Conservation (phyloP, 92 coral and sea anemone species). For the Palythoa caribaeorum region DNA sequence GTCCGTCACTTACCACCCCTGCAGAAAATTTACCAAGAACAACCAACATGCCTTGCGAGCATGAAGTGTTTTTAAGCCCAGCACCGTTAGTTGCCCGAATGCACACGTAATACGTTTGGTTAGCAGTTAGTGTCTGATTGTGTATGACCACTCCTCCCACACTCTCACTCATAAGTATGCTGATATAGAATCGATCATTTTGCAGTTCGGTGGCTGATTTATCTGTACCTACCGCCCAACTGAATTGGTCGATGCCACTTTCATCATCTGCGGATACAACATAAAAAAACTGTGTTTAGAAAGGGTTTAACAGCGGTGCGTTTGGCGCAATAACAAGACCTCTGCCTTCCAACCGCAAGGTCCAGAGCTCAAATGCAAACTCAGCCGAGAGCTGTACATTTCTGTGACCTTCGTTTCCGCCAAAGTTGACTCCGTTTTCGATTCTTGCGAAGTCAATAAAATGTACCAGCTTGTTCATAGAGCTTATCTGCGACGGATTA, state of each 20-base stretch:
- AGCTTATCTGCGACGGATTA: too few species aligned
- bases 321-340: too few species aligned
- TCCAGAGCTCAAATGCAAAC: too few species aligned
- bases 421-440: too few species aligned
- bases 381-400: too few species aligned
- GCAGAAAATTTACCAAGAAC: slow-evolving; percentile 86
- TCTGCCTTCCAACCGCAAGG: too few species aligned
- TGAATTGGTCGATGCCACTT: slow-evolving; percentile 81
- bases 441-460: too few species aligned
- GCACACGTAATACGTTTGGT: slow-evolving; percentile 85
- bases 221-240: slow-evolving; percentile 88
- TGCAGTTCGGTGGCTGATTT: slow-evolving; percentile 47
- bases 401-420: too few species aligned
- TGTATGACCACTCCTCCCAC: slow-evolving; percentile 86
- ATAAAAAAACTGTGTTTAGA: too few species aligned
- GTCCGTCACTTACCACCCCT: slow-evolving; percentile 92
- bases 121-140: slow-evolving; percentile 80
- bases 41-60: slow-evolving; percentile 80
- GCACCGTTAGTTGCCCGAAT: slow-evolving; percentile 96
- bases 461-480: too few species aligned
- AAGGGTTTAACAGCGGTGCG: too few species aligned
- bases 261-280: slow-evolving; percentile 58
- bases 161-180: slow-evolving; percentile 72
- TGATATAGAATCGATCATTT: slow-evolving; percentile 60
- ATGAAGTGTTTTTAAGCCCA: slow-evolving; percentile 86